Base-by-base conservation (phyloP, 2,888 invertebrate genomes). In the Xestia c-nigrum region DNA sequence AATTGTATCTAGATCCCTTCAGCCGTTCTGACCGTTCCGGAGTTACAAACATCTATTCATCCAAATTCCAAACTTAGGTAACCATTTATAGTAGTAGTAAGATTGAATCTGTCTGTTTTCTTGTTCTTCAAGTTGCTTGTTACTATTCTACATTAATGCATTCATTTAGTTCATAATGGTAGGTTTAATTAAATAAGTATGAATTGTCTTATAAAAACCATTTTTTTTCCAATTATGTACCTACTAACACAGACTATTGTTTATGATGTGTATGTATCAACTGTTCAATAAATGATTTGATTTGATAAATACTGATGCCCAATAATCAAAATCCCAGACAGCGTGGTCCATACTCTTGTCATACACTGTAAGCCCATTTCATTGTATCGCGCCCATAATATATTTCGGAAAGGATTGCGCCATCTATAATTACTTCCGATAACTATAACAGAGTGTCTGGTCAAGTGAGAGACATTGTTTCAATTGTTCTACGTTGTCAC, bases 321-420 rank as follows among this genome's bases (percentile, higher is more conserved):
- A 31, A 3, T 43, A 43, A 1, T 67, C 19, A 40, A 9, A 16
- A 68, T 24, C 31, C 14, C 14, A 10, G 10, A 16, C n/a, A 31
- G 21, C 21, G 31, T 31, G 7, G 31, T 24, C 14, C 14, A 21
- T 43, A 43, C 14, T 70, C 14, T 70, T 43, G 21, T 24, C 43
- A 16, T 6, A 46, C 19, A 46, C 10, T 6, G 47, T 19, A 12
- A 12, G 1, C 12, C 5, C 10, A 24, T 31, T 10, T 21, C 5
- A 38, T 67, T 31, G 61, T 19, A 19, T 67, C 21, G 61, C 10
- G 38, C 19, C 31, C 24, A 24, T n/a, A 1, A 12, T 21, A 38
- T 65, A 31, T n/a, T 38, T 68, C 40, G 16, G 31, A 24, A 21
- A 31, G 14, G 5, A 31, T 43, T 70, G 16, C 69, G 87, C 66